Conservation (phyloP, 92 coral and sea anemone genomes). For the Porites cylindrica region DNA sequence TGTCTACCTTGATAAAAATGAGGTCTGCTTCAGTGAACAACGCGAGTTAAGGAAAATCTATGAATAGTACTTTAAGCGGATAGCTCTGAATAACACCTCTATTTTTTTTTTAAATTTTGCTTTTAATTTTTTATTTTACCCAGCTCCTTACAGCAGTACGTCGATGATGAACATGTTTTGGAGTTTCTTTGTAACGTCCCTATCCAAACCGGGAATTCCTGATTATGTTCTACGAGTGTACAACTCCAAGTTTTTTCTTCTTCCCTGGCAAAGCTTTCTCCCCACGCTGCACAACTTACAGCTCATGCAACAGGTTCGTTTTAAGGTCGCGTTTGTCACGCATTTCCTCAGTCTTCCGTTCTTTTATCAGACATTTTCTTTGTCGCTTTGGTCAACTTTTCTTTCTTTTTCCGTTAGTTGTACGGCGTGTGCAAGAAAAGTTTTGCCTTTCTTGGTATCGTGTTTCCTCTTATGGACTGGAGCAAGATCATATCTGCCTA, state of each 20-base stretch:
- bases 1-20: too few relatives aligned
- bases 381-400: not conserved
- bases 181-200: slow-evolving; percentile 82
- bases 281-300: slow-evolving; percentile 89
- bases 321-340: too few relatives aligned
- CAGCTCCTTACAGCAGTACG: slow-evolving; percentile 78
- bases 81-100: too few relatives aligned
- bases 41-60: too few relatives aligned
- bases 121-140: not conserved
- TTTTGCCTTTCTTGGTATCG: slow-evolving; percentile 85
- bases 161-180: slow-evolving; percentile 93
- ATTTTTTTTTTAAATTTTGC: too few relatives aligned
- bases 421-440: slow-evolving; percentile 70
- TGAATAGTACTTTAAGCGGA: too few relatives aligned
- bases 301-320: slow-evolving; percentile 87
- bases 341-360: not conserved
- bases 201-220: slow-evolving; percentile 79
- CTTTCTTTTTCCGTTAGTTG: slow-evolving; percentile 55
- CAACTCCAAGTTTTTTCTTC: slow-evolving; percentile 88
- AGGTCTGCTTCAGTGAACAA: too few relatives aligned
- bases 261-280: slow-evolving; percentile 88
- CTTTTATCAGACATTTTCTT: not conserved
- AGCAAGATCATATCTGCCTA: slow-evolving; percentile 68
- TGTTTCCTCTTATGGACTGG: slow-evolving; percentile 92
- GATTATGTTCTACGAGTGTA: slow-evolving; percentile 87